Base-by-base conservation (phyloP, 2,113 vertebrate species). In the Synodontis membranacea region DNA sequence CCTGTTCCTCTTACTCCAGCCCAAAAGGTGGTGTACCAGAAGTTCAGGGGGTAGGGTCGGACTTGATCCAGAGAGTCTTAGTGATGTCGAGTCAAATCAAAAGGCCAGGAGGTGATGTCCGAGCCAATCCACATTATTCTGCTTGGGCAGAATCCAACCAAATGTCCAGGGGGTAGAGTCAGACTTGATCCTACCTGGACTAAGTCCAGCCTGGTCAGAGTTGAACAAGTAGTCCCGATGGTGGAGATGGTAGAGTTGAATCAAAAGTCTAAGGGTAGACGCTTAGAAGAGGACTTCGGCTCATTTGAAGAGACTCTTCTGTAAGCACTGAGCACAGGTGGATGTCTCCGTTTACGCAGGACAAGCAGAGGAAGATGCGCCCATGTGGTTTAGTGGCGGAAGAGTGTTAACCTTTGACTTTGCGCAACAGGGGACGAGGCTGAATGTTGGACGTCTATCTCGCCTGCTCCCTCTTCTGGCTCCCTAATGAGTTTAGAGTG, bases 381-480 rank as follows among this genome's bases (percentile, higher is more conserved):
- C 28, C 39, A 9, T 62, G 54, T 54, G 42, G 82, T 82, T 82
- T 46, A 34, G 21, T 23, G 37, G 56, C 17, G 25, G 48, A 37
- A 34, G 5, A 42, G 62, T 62, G 56, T 74, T 80, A 52, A 84
- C 56, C 83, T 42, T 70, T 58, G 75, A 74, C 75, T 84, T 44
- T 11, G 19, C 42, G 31, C 72, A 28, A 52, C 39, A 39, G 75
- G 17, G 66, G 56, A 5, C 64, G 78, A 28, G 46, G 19, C 52
- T 44, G 75, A 44, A 64, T 11, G 48, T 39, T 76, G 60, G 12
- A 37, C 54, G 66, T 86, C 52, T 1, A 21, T 66, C 28, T 46
- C 42, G n/a, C 68, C 28, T 25, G 11, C 44, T 79, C 44, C 34
- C 10, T 64, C 46, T 4, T 74, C 70, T 46, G 23, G 19, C 25